Evolutionary conservation across 2,113 vertebrate species (phyloP).

Genomic region (Zeus faber): DNA sequence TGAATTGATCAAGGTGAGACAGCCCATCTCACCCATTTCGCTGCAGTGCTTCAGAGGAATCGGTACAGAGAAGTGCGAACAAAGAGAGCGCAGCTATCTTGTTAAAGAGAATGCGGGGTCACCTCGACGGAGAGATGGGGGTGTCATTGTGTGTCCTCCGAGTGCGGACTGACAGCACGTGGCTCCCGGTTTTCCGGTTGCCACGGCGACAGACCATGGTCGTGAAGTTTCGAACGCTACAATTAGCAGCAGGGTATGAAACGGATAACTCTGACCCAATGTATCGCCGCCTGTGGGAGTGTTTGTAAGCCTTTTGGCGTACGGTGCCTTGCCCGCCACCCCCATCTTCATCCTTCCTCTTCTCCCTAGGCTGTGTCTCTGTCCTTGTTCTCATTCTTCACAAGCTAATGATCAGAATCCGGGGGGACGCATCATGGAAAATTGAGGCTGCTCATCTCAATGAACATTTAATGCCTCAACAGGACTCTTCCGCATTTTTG

Average conservation of each 20-base stretch:
- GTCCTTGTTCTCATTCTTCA: constrained; percentile 45
- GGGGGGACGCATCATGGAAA: constrained; percentile 5
- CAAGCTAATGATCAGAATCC: constrained; percentile 49
- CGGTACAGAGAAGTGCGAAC: too few relatives aligned
- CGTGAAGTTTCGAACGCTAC: constrained; percentile 30
- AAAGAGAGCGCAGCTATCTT: too few relatives aligned
- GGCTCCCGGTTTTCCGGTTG: constrained; percentile 20
- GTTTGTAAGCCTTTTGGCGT: constrained; percentile 38
- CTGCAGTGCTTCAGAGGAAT: too few relatives aligned
- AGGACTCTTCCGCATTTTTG: constrained; percentile 3
- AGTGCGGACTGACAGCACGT: not conserved
- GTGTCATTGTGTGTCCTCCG: not conserved
- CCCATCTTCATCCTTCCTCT: constrained; percentile 15
- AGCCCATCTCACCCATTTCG: constrained; percentile 17
- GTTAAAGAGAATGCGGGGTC: constrained; percentile 8
- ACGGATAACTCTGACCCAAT: constrained; percentile 31
- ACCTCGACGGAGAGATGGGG: not conserved
- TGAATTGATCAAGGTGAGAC: constrained; percentile 40
- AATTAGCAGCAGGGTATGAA: constrained; percentile 38
- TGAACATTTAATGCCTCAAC: not conserved
- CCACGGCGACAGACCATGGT: constrained; percentile 6
- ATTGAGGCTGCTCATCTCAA: not conserved
- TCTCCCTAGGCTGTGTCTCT: constrained; percentile 14
- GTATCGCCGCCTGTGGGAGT: constrained; percentile 26
- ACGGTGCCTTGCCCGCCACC: constrained; percentile 9